Percentiles rank a stretch among this genome's conserved stretches.
Conservation (phyloP, 2,113 vertebrate genomes). For the Dolichotis patagonum region DNA sequence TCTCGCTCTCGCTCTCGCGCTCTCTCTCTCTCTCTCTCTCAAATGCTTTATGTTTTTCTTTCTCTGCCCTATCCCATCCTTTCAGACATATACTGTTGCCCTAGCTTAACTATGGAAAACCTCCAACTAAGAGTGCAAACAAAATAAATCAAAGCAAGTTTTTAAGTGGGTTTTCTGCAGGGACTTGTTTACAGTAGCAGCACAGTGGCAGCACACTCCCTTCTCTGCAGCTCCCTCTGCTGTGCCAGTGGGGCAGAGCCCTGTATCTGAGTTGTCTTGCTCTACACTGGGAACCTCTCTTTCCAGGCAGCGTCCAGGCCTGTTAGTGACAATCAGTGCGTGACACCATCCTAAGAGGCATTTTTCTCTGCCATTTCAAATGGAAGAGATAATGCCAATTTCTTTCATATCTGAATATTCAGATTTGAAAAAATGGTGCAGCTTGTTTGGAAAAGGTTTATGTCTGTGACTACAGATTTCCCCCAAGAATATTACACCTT, state of each 20-base stretch:
- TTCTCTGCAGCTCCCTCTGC: background rate
- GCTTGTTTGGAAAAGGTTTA: background rate
- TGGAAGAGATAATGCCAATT: background rate
- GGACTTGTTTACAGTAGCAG: background rate
- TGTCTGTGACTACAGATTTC: background rate
- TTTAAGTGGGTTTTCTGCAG: background rate
- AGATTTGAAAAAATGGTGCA: background rate
- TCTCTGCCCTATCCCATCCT: background rate
- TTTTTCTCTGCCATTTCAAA: background rate
- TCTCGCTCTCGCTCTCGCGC: too few species aligned
- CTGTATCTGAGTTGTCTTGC: too few species aligned
- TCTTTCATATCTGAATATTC: background rate
- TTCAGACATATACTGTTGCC: background rate
- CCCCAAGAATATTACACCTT: background rate
- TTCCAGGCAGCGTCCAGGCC: background rate
- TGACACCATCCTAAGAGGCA: background rate
- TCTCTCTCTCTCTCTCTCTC: too few species aligned
- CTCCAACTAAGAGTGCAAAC: background rate
- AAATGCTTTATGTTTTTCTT: background rate
- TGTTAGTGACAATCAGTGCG: background rate
- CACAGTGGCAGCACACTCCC: rapidly evolving
- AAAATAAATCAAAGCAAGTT: background rate
- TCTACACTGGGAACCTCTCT: background rate
- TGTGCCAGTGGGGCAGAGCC: rapidly evolving
- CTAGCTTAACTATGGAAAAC: background rate